Evolutionary conservation across 2,888 invertebrate species (phyloP).

Genomic region (Pseudococcus jackbeardsleyi): DNA sequence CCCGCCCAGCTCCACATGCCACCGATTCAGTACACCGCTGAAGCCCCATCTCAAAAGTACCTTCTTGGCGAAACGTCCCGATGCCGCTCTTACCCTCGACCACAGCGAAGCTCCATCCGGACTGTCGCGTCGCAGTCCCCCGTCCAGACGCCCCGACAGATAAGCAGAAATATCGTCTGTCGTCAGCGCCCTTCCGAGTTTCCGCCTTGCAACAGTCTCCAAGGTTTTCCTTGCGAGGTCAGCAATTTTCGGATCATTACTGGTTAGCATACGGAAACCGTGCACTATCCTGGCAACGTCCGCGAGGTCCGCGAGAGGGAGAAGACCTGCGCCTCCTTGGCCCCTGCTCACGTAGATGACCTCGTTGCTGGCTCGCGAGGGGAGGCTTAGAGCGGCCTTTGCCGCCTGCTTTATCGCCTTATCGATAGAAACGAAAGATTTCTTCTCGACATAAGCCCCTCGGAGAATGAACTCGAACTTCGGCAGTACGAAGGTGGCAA

Average conservation of each 20-base stretch:
- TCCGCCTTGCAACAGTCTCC: not conserved
- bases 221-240: not conserved
- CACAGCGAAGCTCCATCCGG: not conserved
- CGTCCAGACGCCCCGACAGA: not conserved
- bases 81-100: conserved; percentile 19
- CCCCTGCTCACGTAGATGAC: not conserved
- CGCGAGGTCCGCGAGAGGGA: not conserved
- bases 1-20: not conserved
- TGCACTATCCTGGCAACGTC: not conserved
- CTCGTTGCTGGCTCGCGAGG: conserved; percentile 6
- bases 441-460: not conserved
- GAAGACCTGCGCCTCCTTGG: not conserved
- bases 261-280: not conserved
- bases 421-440: not conserved
- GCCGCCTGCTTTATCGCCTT: not conserved
- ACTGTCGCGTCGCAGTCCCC: not conserved
- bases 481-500: not conserved
- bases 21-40: not conserved
- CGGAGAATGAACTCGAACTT: not conserved
- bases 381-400: not conserved
- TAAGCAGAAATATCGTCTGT: not conserved
- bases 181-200: not conserved
- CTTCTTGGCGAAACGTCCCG: not conserved
- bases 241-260: not conserved
- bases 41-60: not conserved